phyloP scores from a whole-genome alignment of 92 coral and sea anemone species.

The Blastomussa wellsi region DNA sequence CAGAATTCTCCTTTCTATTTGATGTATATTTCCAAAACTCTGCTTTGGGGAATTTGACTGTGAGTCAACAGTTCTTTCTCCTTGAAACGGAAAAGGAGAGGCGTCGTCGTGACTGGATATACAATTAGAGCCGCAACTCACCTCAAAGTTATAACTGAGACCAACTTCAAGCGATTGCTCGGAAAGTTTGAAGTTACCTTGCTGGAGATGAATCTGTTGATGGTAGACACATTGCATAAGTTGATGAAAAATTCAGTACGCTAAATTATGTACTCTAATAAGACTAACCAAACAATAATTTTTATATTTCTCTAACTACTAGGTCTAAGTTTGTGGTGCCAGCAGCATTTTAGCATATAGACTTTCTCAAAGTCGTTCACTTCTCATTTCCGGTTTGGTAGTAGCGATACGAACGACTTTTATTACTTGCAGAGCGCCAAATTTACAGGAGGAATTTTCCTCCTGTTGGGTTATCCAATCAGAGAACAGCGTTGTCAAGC shows the following conservation, averaged over 20 bases:
- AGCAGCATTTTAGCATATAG: not conserved
- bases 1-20: not conserved
- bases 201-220: slow-evolving; percentile 87
- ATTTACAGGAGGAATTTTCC: too few relatives aligned
- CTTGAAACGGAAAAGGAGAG: not conserved
- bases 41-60: not conserved
- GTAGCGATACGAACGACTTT: too few relatives aligned
- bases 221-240: not conserved
- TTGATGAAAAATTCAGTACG: not conserved
- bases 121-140: not conserved
- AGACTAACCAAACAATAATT: too few relatives aligned
- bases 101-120: not conserved
- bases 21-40: not conserved
- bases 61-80: not conserved
- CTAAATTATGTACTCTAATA: too few relatives aligned
- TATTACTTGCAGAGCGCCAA: too few relatives aligned
- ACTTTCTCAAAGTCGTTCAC: not conserved
- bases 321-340: too few relatives aligned
- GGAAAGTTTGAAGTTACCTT: slow-evolving; percentile 86
- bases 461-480: too few relatives aligned
- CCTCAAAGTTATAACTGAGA: slow-evolving; percentile 99
- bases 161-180: slow-evolving; percentile 99
- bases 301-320: too few relatives aligned
- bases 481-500: too few relatives aligned
- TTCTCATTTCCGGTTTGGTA: too few relatives aligned